phyloP scores from a whole-genome alignment of 2,113 vertebrate genomes.

The Excalfactoria chinensis region DNA sequence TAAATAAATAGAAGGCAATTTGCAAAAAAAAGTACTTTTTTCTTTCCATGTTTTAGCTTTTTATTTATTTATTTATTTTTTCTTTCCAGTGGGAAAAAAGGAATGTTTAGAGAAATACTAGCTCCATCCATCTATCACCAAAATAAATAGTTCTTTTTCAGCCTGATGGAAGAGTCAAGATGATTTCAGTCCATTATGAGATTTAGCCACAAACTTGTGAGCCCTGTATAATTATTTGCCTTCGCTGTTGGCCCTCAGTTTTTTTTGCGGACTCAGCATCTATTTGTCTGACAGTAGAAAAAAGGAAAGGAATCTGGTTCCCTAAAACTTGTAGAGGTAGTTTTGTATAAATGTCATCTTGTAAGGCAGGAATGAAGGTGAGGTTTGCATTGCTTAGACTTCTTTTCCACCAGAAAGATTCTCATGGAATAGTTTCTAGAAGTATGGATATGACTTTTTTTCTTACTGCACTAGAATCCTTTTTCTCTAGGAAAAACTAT shows the following conservation, averaged over 20 bases:
- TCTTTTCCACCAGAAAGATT: neutral
- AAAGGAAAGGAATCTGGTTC: neutral
- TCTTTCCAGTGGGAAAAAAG: neutral
- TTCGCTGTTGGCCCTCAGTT: neutral
- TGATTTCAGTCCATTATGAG: neutral
- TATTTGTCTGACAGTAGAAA: neutral
- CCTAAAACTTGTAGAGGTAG: neutral
- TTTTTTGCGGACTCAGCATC: neutral
- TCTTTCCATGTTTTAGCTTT: neutral
- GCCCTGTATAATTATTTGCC: neutral
- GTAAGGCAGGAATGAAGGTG: neutral
- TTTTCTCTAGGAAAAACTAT: neutral
- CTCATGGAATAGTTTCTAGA: neutral
- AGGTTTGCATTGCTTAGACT: neutral
- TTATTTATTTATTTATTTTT: neutral
- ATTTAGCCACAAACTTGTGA: neutral
- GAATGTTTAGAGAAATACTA: neutral
- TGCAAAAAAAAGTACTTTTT: neutral
- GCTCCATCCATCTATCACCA: neutral
- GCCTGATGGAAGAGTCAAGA: neutral
- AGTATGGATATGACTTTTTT: neutral
- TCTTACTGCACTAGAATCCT: neutral
- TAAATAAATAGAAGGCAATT: neutral
- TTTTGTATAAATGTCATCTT: neutral
- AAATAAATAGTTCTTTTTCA: neutral